Conservation (phyloP, 2,113 vertebrate species). For the Beaufortia kweichowensis region DNA sequence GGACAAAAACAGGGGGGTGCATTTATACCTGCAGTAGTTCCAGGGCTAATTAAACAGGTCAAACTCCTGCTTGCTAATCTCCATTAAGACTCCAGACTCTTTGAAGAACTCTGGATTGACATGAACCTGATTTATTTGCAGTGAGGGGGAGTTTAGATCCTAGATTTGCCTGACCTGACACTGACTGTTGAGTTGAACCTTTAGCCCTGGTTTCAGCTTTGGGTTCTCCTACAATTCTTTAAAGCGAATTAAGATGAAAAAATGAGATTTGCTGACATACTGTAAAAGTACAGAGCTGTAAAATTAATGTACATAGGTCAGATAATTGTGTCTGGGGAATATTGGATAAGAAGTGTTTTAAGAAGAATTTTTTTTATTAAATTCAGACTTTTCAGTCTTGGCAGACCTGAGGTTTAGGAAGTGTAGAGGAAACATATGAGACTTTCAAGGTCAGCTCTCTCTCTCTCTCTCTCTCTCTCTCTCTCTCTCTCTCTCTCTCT, state of each 20-base stretch:
- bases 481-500: too few species aligned
- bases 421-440: too few species aligned
- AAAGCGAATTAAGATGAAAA: not conserved
- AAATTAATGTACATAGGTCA: too few species aligned
- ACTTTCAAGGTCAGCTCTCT: too few species aligned
- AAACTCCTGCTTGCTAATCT: slow-evolving; percentile 52
- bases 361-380: too few species aligned
- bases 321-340: too few species aligned
- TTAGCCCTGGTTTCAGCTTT: not conserved
- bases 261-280: too few species aligned
- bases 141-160: slow-evolving; percentile 1
- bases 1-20: slow-evolving; percentile 4
- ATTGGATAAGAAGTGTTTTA: too few species aligned
- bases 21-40: slow-evolving; percentile 57
- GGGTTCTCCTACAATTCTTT: not conserved
- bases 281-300: too few species aligned
- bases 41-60: slow-evolving; percentile 59
- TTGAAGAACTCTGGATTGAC: slow-evolving; percentile 48
- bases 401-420: too few species aligned
- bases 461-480: too few species aligned
- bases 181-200: not conserved
- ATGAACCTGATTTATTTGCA: slow-evolving; percentile 19
- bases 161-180: slow-evolving; percentile 4
- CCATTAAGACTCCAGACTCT: slow-evolving; percentile 39
- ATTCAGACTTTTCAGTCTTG: too few species aligned